A percentile compares a stretch with the other conserved stretches of the same genome.
Conservation (phyloP, 1,140 invertebrate species). For the Pollicipes pollicipes region DNA sequence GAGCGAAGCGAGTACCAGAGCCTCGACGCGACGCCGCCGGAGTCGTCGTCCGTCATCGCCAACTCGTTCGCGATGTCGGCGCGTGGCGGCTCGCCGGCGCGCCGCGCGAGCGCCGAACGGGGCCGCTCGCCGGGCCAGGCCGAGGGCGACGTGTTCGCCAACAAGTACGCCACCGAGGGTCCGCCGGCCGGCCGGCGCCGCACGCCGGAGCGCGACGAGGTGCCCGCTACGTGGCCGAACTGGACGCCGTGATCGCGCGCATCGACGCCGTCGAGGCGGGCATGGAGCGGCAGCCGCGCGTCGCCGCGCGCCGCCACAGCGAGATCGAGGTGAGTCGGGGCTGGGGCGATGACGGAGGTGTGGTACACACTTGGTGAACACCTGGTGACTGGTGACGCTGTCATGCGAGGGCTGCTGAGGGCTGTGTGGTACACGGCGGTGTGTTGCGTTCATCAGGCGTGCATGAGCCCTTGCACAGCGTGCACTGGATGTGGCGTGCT, state of each 20-base stretch:
- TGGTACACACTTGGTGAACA: no score
- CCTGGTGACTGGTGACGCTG: no score
- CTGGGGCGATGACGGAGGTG: no score
- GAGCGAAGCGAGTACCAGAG: not conserved
- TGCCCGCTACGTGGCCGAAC: not conserved
- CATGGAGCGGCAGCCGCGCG: conserved; percentile 5
- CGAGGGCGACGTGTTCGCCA: not conserved
- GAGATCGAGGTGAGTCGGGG: conserved; percentile 7
- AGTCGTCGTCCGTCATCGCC: not conserved
- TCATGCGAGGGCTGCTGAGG: no score
- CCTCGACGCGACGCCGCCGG: no score
- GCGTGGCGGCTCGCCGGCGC: no score
- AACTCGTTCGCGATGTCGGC: not conserved
- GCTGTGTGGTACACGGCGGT: no score
- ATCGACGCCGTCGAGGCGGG: not conserved
- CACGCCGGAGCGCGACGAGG: not conserved
- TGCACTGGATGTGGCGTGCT: no score
- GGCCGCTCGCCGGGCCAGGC: not conserved
- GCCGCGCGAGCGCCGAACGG: not conserved
- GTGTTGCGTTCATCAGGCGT: no score
- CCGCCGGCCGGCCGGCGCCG: no score
- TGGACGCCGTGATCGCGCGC: not conserved
- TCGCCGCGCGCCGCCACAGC: conserved; percentile 5
- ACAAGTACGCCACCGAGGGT: not conserved
- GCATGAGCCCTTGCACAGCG: no score